Percentiles rank a stretch among this genome's conserved stretches.
Conservation (phyloP, 92 coral and sea anemone species). For the Desmophyllum pertusum region DNA sequence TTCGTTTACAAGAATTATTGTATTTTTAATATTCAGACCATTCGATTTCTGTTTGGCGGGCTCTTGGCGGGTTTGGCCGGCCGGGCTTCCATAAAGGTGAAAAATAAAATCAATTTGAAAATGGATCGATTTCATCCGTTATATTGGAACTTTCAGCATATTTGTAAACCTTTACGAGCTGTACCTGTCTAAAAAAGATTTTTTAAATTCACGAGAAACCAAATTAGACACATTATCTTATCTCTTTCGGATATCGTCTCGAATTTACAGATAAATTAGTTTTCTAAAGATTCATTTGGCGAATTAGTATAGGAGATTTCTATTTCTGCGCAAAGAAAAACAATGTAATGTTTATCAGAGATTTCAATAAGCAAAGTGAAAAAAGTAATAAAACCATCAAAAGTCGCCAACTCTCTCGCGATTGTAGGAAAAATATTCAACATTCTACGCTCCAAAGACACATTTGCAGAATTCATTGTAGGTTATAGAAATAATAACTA, state of each 20-base stretch:
- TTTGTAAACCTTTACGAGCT: slow-evolving; percentile 34
- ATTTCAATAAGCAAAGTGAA: slow-evolving; percentile 53
- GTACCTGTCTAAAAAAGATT: slow-evolving; percentile 56
- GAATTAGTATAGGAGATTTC: slow-evolving; percentile 76
- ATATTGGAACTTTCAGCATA: slow-evolving; percentile 39
- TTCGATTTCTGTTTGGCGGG: slow-evolving; percentile 5
- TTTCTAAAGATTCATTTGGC: slow-evolving; percentile 90
- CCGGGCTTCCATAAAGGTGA: slow-evolving; percentile 16
- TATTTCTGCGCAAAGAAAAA: slow-evolving; percentile 75
- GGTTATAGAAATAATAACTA: slow-evolving; percentile 53
- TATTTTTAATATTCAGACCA: slow-evolving; percentile 13
- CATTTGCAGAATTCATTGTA: slow-evolving; percentile 68
- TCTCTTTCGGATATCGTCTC: slow-evolving; percentile 73
- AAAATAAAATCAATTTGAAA: slow-evolving; percentile 57
- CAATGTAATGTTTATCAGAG: slow-evolving; percentile 55
- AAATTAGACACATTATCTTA: slow-evolving; percentile 71
- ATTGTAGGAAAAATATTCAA: slow-evolving; percentile 30
- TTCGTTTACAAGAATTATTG: slow-evolving; percentile 11
- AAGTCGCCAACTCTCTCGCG: slow-evolving; percentile 55
- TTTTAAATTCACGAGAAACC: slow-evolving; percentile 63
- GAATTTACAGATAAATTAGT: slow-evolving; percentile 83
- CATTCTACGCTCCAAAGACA: slow-evolving; percentile 2
- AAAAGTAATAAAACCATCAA: slow-evolving; percentile 49
- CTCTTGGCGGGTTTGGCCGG: neutral
- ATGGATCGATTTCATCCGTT: slow-evolving; percentile 57